These are phyloP conservation scores for Drosophila chauvacae DNA, from an alignment of 1,140 invertebrate species.

Conservation along the genomic window DNA sequence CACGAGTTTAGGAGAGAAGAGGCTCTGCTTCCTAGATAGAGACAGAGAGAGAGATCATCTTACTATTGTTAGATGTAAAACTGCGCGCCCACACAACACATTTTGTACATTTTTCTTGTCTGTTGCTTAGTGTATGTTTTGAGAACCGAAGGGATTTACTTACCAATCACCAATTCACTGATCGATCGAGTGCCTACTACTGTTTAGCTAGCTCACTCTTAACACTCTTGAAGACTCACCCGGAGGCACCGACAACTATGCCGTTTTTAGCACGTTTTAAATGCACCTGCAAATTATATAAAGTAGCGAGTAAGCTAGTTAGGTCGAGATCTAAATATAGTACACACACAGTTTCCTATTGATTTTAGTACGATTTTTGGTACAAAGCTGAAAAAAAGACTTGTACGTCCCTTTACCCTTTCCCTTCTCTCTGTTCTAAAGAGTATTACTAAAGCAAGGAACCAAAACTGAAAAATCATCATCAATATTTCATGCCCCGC, in stretches of 20 bases:
- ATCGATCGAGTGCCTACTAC: constrained; percentile 64
- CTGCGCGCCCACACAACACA: constrained; percentile 55
- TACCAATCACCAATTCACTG: constrained; percentile 16
- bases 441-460: constrained; percentile 64
- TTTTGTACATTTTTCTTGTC: constrained; percentile 62
- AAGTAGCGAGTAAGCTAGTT: constrained; percentile 57
- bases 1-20: constrained; percentile 48
- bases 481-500: constrained; percentile 4
- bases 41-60: constrained; percentile 52
- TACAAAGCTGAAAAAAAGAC: constrained; percentile 40
- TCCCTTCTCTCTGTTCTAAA: constrained; percentile 54
- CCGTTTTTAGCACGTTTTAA: constrained; percentile 71
- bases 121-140: constrained; percentile 54
- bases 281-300: constrained; percentile 62
- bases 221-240: constrained; percentile 36
- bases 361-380: constrained; percentile 51
- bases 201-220: constrained; percentile 60
- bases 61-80: constrained; percentile 82
- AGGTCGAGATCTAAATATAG: constrained; percentile 31
- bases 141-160: constrained; percentile 43
- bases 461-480: constrained; percentile 48
- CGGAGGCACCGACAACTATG: constrained; percentile 63
- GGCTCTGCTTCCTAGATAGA: constrained; percentile 47
- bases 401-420: constrained; percentile 6
- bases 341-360: constrained; percentile 42